phyloP scores from a whole-genome alignment of 2,797 vertebrate species.

The Enteromius treurensis region DNA sequence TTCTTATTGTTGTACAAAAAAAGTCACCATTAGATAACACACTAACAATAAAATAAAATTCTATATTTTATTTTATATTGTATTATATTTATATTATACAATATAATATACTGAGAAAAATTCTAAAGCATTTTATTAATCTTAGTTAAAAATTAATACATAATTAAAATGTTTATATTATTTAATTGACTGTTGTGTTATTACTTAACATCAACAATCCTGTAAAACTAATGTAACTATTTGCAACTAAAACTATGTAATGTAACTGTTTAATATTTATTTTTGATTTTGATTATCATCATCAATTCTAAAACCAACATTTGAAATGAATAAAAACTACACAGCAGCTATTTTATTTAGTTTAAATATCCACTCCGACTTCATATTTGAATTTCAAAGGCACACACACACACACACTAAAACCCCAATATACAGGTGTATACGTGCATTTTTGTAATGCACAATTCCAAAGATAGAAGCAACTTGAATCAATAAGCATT shows the following conservation, averaged over 20 bases:
- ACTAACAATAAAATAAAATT: not conserved
- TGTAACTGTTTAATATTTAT: too few relatives aligned
- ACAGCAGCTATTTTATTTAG: not conserved
- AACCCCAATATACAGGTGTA: slow-evolving; percentile 11
- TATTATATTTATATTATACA: too few relatives aligned
- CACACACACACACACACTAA: slow-evolving; percentile 27
- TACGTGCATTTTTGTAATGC: slow-evolving; percentile 31
- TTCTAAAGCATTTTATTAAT: not conserved
- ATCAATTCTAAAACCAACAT: not conserved
- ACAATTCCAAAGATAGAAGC: slow-evolving; percentile 44
- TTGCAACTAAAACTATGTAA: too few relatives aligned
- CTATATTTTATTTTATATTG: too few relatives aligned
- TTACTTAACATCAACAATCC: not conserved
- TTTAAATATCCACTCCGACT: not conserved
- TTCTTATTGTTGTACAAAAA: not conserved
- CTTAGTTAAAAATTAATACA: not conserved
- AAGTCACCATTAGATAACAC: not conserved
- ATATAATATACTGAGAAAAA: too few relatives aligned
- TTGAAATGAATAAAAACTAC: not conserved
- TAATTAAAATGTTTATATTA: not conserved
- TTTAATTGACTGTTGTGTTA: not conserved
- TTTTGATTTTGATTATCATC: not conserved
- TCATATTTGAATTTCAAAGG: not conserved
- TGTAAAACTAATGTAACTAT: not conserved
- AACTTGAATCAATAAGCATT: slow-evolving; percentile 64